Evolutionary conservation across 2,888 invertebrate genomes (phyloP), one percentile per base, ranked within the genome.

Genomic region (Biston betularia): DNA sequence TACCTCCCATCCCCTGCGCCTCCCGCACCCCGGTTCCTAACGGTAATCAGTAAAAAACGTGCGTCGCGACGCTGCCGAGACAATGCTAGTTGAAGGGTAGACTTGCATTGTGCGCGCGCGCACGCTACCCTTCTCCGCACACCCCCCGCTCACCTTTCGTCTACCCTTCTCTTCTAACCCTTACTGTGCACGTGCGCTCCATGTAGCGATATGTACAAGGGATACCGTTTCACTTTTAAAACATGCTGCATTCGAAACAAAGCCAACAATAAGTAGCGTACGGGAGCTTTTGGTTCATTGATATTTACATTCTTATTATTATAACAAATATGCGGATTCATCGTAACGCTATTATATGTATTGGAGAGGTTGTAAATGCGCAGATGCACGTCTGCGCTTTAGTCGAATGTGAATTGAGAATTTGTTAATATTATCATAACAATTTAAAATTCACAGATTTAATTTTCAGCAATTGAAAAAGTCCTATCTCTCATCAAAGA

Each of bases 51-150:
- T 81, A 86, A 86, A 85, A 85, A 85, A 81, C 79, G 7, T 34
- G 63, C 65, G 69, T 63, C 63, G 68, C 68, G 57, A 52, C 52
- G 63, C 58, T 58, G 15, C 15, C 55, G 38, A n/a, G 34, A 80
- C 80, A 80, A 80, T 65, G 10, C 72, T 58, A 69, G 60, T 72
- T 74, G 24, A 81, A 81, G 83, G 85, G 83, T 81, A 81, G 82
- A 83, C 81, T 81, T 81, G 79, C 74, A 74, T 75, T 76, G 79
- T 83, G 82, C 82, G 84, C 83, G 84, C 84, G 84, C 85, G 82
- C 82, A 75, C 69, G 53, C 74, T 60, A 38, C 69, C 60, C 63
- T n/a, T 46, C 67, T 59, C 68, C 52, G 45, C 59, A 40, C 71
- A 69, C 63, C 59, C 61, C 49, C 62, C 64, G 56, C 67, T 57